Evolutionary conservation across 2,888 invertebrate genomes (phyloP).

Genomic region (Agrochola circellaris): DNA sequence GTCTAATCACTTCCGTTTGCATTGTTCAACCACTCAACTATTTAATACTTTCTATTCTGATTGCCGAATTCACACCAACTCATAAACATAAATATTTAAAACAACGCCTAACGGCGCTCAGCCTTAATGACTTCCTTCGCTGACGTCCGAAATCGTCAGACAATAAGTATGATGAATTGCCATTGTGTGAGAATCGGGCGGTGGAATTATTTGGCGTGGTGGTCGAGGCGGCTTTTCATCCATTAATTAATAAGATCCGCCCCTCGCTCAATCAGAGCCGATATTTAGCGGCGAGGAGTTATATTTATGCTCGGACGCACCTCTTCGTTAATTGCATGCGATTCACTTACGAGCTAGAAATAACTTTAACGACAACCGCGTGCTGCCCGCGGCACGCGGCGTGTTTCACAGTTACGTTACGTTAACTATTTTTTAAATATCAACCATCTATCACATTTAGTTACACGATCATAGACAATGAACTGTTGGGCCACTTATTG

Average conservation of each 20-base stretch:
- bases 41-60: constrained; percentile 72
- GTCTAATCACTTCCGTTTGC: constrained; percentile 72
- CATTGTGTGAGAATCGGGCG: constrained; percentile 86
- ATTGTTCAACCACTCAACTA: constrained; percentile 69
- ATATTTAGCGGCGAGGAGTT: constrained; percentile 83
- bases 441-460: constrained; percentile 60
- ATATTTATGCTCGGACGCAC: constrained; percentile 85
- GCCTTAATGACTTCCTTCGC: constrained; percentile 87
- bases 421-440: constrained; percentile 64
- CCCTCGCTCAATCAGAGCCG: constrained; percentile 85
- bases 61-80: constrained; percentile 77
- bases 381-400: constrained; percentile 70
- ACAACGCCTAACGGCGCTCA: constrained; percentile 79
- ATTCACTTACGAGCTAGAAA: constrained; percentile 83
- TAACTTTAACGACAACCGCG: constrained; percentile 80
- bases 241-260: constrained; percentile 89
- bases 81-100: constrained; percentile 79
- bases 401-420: constrained; percentile 66
- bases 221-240: constrained; percentile 84
- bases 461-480: constrained; percentile 57
- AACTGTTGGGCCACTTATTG: constrained; percentile 35
- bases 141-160: constrained; percentile 88
- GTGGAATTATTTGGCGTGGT: constrained; percentile 82
- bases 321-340: constrained; percentile 85
- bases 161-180: constrained; percentile 89